Conservation (phyloP, 2,113 vertebrate species). For the Channa maculata region DNA sequence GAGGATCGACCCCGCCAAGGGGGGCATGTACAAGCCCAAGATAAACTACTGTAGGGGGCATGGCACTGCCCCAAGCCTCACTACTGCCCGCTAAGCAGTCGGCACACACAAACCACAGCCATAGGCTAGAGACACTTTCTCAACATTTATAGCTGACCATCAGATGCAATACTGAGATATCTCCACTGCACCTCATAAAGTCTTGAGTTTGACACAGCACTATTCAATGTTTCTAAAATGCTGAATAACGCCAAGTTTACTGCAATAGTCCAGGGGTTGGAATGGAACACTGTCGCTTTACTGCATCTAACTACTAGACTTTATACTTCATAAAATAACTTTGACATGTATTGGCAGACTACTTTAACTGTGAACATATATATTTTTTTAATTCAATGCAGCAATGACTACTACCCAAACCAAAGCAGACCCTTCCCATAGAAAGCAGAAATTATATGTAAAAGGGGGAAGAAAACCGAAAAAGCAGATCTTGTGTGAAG, state of each 20-base stretch:
- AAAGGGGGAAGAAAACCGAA: constrained; percentile 50
- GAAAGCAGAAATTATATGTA: constrained; percentile 36
- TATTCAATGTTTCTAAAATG: constrained; percentile 66
- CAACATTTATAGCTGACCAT: constrained; percentile 80
- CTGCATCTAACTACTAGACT: constrained; percentile 18
- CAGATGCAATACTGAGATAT: constrained; percentile 61
- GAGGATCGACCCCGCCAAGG: constrained; percentile 80
- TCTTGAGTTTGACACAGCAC: constrained; percentile 70
- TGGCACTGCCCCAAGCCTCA: constrained; percentile 83
- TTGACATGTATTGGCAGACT: constrained; percentile 5
- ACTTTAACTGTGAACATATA: constrained; percentile 3
- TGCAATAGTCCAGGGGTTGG: constrained; percentile 24
- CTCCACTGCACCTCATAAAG: constrained; percentile 57
- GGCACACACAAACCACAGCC: constrained; percentile 44
- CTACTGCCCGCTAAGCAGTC: constrained; percentile 80
- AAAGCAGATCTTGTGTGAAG: constrained; percentile 49
- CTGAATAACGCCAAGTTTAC: constrained; percentile 59
- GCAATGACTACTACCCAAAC: constrained; percentile 20
- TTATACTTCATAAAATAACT: background rate
- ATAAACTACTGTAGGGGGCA: constrained; percentile 87
- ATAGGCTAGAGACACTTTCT: constrained; percentile 57
- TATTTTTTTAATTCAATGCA: constrained; percentile 19
- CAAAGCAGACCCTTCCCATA: constrained; percentile 23
- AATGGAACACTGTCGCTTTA: constrained; percentile 10
- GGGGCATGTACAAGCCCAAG: constrained; percentile 83